Percentiles rank a stretch among this genome's conserved stretches.
Conservation (phyloP, 2,888 invertebrate species). For the Leptarthrus brevirostris region DNA sequence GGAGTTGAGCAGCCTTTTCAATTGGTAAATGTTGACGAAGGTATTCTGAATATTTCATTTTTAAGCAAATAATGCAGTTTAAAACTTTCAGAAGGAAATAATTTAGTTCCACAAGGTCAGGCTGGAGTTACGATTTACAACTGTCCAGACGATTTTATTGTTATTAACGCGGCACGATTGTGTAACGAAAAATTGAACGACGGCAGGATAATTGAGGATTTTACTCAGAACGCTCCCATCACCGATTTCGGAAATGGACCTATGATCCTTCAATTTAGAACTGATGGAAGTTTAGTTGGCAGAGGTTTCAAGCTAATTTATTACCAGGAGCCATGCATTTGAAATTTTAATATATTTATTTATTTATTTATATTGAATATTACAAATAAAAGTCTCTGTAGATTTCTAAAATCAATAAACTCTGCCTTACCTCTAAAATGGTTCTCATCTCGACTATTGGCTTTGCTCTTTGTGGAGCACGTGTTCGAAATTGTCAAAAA, state of each 20-base stretch:
- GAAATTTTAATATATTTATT: constrained; percentile 52
- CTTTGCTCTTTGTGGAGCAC: background rate
- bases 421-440: too few species aligned
- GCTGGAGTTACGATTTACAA: constrained; percentile 81
- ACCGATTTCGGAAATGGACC: constrained; percentile 78
- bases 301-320: constrained; percentile 78
- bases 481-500: constrained; percentile 23
- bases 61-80: too few species aligned
- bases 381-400: too few species aligned
- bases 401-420: too few species aligned
- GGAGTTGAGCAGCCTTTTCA: constrained; percentile 73
- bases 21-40: constrained; percentile 75
- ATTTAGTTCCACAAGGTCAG: constrained; percentile 74
- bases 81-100: constrained; percentile 70
- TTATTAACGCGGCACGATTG: constrained; percentile 76
- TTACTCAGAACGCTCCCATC: constrained; percentile 76
- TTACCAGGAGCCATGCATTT: constrained; percentile 74
- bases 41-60: too few species aligned
- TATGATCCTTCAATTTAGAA: constrained; percentile 76
- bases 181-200: constrained; percentile 82
- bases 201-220: constrained; percentile 73
- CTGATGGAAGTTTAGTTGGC: constrained; percentile 74
- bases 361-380: background rate
- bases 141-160: constrained; percentile 80
- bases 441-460: too few species aligned